phyloP scores from a whole-genome alignment of 2,888 invertebrate genomes.

The Tetragnatha montana region DNA sequence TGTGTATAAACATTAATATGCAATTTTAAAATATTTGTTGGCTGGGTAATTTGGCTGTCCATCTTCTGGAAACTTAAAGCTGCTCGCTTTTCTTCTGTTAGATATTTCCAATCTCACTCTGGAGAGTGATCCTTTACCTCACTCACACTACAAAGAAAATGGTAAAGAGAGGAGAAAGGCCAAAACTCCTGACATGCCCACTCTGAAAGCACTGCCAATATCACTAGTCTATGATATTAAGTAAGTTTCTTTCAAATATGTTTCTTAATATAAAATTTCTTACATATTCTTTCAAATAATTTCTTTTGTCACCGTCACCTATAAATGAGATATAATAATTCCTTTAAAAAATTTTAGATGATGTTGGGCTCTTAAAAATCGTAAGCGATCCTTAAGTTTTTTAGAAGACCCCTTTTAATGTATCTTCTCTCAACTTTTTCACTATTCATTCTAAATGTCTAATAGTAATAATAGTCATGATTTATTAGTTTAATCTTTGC shows the following conservation, averaged over 20 bases:
- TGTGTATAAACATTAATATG: too few species aligned
- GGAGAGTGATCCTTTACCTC: constrained; percentile 79
- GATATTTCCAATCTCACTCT: constrained; percentile 87
- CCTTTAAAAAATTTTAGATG: too few species aligned
- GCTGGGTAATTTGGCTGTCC: too few species aligned
- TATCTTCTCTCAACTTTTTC: too few species aligned
- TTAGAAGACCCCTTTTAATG: too few species aligned
- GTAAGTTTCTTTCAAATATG: constrained; percentile 74
- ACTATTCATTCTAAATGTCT: too few species aligned
- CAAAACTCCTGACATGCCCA: constrained; percentile 69
- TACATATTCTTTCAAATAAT: neutral
- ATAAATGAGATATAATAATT: neutral
- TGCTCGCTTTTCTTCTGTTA: constrained; percentile 74
- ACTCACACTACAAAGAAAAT: constrained; percentile 51
- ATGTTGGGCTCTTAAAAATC: too few species aligned
- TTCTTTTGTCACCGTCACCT: neutral
- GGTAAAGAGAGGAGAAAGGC: constrained; percentile 59
- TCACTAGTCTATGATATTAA: constrained; percentile 78
- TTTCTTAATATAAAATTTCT: neutral
- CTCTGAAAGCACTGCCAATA: constrained; percentile 76
- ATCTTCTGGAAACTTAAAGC: neutral
- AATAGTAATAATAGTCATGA: too few species aligned
- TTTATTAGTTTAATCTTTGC: too few species aligned
- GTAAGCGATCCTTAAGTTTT: too few species aligned
- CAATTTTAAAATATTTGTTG: too few species aligned